A percentile compares a stretch with the other conserved stretches of the same genome.
Conservation (phyloP, 2,888 invertebrate species). For the Megastigmus dorsalis region DNA sequence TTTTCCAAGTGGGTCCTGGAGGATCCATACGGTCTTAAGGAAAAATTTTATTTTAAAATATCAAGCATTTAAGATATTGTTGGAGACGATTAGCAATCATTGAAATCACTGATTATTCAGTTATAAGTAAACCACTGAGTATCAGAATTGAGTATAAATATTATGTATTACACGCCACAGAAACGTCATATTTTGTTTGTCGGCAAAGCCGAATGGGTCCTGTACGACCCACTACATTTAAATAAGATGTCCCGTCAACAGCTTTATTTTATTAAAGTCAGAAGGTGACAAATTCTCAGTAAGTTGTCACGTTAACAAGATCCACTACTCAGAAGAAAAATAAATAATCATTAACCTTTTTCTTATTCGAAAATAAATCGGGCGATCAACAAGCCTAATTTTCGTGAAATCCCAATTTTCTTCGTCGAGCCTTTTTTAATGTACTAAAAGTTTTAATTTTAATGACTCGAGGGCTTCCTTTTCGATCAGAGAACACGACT, state of each 20-base stretch:
- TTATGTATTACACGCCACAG: too few species aligned
- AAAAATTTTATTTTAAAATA: too few species aligned
- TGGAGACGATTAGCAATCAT: too few species aligned
- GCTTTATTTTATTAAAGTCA: neutral
- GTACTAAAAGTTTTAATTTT: conserved; percentile 3
- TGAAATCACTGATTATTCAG: too few species aligned
- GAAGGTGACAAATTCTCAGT: conserved; percentile 11
- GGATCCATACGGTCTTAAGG: too few species aligned
- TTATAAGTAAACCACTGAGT: too few species aligned
- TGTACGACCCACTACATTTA: neutral
- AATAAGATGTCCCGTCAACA: neutral
- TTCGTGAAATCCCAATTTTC: conserved; percentile 6
- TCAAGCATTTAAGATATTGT: too few species aligned
- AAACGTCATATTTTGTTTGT: conserved; percentile 9
- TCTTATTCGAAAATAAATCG: conserved; percentile 1
- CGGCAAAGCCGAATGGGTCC: neutral
- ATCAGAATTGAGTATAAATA: too few species aligned
- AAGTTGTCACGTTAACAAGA: neutral
- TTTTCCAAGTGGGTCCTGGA: too few species aligned
- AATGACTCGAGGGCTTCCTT: neutral
- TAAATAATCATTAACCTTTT: neutral
- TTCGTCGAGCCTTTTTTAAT: neutral
- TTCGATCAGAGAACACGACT: neutral
- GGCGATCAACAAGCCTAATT: neutral
- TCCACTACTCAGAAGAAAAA: conserved; percentile 6